These are phyloP conservation scores for Apaloderma vittatum DNA, from an alignment of 2,113 vertebrate genomes.

Conservation along the genomic window DNA sequence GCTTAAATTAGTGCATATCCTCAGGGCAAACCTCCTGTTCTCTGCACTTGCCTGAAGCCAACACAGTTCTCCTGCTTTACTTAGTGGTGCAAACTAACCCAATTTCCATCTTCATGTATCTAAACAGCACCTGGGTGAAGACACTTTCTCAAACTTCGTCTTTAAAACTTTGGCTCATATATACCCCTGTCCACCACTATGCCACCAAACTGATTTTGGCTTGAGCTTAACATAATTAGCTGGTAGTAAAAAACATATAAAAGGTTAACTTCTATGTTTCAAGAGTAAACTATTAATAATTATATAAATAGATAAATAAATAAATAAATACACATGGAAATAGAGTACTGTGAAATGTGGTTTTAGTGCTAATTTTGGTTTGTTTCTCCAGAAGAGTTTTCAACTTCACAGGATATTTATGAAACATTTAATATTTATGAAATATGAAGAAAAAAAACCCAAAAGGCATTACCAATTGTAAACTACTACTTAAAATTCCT, in stretches of 20 bases:
- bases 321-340: background rate
- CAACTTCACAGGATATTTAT: background rate
- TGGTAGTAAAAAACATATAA: background rate
- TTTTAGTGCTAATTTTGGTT: background rate
- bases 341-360: background rate
- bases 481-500: background rate
- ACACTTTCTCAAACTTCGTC: background rate
- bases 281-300: background rate
- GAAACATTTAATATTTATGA: background rate
- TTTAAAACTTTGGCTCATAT: background rate
- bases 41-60: conserved; percentile 49
- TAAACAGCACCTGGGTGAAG: background rate
- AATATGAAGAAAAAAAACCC: background rate
- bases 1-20: conserved; percentile 67
- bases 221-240: background rate
- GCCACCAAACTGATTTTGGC: background rate
- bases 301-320: background rate
- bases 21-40: conserved; percentile 59
- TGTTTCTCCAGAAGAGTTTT: background rate
- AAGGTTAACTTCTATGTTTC: background rate
- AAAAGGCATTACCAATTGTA: background rate
- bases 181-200: background rate
- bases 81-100: conserved; percentile 49
- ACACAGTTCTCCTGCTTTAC: conserved; percentile 30
- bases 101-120: conserved; percentile 11